Base-by-base conservation (phyloP, 53 echinoderm and acorn worm genomes). In the Apostichopus leukothele region DNA sequence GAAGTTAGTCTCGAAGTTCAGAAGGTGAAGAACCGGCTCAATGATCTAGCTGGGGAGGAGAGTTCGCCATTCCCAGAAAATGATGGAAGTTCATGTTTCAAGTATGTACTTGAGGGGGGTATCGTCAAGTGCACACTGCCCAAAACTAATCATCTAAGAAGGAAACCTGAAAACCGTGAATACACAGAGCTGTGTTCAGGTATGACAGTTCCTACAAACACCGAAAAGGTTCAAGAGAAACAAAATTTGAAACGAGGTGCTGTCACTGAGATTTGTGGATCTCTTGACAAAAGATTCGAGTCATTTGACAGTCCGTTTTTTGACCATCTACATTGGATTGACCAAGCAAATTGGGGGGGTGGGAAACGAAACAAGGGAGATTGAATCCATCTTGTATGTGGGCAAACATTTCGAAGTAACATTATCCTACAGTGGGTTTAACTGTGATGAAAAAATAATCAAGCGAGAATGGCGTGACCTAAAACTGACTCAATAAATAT, bases 391-490 rank as follows among this genome's bases (percentile, higher is more conserved):
- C 19, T 6, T 88, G 88, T 74, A 88, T 77, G n/a, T 88, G 14
- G 13, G 50, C 52, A 76, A 18, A 50, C 88, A 88, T 88, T 88
- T 54, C 5, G 60, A 85, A 57, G 26, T 12, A 57, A 85, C 85
- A 12, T 63, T 85, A 19, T 57, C 59, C 8, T 85, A 60, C 63
- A 63, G 26, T 23, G 63, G 63, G 59, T 85, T 60, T 85, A 61
- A 10, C 7, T 57, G 19, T 85, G n/a, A 26, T 13, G 9, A 85
- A 61, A 85, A 85, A 4, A 85, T 19, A 13, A n/a, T 76, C 18
- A 14, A 88, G 75, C 5, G 76, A 76, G 88, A 88, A 53, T 88
- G 88, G 88, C 52, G 88, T 51, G 88, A 88, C 57, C 77, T 88
- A 19, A 88, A 76, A 76, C 7, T 88, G 52, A 88, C 88, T 75